Base-by-base conservation (phyloP, 2,888 invertebrate species). In the Apeira syringaria region DNA sequence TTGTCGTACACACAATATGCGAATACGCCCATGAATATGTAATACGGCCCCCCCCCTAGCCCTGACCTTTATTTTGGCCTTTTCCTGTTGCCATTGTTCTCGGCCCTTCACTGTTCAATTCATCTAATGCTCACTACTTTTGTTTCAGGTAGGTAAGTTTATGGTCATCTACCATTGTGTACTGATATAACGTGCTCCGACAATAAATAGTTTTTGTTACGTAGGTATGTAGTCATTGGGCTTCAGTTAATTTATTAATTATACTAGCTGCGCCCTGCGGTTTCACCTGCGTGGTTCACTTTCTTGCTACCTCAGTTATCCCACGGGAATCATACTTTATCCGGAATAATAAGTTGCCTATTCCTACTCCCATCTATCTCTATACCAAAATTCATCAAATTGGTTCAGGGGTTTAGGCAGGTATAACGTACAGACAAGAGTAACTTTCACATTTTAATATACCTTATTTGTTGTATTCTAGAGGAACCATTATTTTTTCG, bases 21-120 rank as follows among this genome's bases (percentile, higher is more conserved):
- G 76, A 78, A 74, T 77, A 69, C 68, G 67, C 61, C 68, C 72
- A 84, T 85, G 82, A 81, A 86, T 86, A 80, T 81, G 73, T 82
- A 82, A 80, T 80, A 69, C 64, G 59, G 63, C 61, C 63, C 61
- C 63, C 64, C 64, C 65, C 67, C 55, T 61, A 75, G 61, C 70
- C 77, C 59, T 74, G 85, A 83, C 85, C 85, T 83, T 85, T 81
- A 76, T 80, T 80, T 80, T 77, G 65, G 76, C 75, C 78, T 80
- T 80, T 73, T 69, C 67, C 70, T 62, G 53, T 61, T 66, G 59
- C 75, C 65, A 79, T 83, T 85, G 82, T 83, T 85, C 76, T 68
- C 57, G 55, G 47, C 53, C 45, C 39, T 40, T 56, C 56, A 54
- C 61, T 57, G 53, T 53, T 56, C 64, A 63, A 61, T 65, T 69